Conservation (phyloP, 2,113 vertebrate genomes). For the Xenopus borealis region DNA sequence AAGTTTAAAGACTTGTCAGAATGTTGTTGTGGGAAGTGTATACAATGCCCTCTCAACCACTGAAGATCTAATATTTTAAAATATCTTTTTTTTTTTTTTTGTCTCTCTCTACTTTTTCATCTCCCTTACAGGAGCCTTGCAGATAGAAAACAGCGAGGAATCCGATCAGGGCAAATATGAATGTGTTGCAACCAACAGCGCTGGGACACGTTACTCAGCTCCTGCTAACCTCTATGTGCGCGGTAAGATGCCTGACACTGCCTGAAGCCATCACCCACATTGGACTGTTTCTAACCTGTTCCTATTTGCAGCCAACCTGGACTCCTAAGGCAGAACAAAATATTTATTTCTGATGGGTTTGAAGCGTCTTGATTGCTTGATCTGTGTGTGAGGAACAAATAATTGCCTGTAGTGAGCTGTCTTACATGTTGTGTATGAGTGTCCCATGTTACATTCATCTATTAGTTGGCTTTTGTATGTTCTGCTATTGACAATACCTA, state of each 20-base stretch:
- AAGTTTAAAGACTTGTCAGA: neutral
- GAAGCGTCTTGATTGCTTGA: neutral
- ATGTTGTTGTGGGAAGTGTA: too few relatives aligned
- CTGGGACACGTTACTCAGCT: slow-evolving; percentile 92
- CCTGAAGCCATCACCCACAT: neutral
- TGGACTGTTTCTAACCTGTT: slow-evolving; percentile 1
- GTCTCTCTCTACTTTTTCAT: slow-evolving; percentile 53
- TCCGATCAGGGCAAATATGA: slow-evolving; percentile 98
- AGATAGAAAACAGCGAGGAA: slow-evolving; percentile 97
- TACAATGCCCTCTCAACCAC: neutral
- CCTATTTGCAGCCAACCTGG: slow-evolving; percentile 11
- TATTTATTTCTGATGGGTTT: neutral
- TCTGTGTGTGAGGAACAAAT: neutral
- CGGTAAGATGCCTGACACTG: slow-evolving; percentile 75
- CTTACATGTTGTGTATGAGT: neutral
- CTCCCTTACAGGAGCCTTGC: slow-evolving; percentile 80
- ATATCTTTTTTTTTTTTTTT: slow-evolving; percentile 42
- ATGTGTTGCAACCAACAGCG: slow-evolving; percentile 92
- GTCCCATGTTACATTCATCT: neutral
- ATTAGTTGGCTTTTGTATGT: too few relatives aligned
- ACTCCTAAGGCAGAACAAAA: neutral
- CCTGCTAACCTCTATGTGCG: slow-evolving; percentile 95
- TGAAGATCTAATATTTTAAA: neutral
- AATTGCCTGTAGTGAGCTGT: neutral
- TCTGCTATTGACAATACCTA: too few relatives aligned